Evolutionary conservation across 2,888 invertebrate genomes (phyloP), one percentile per base, ranked within the genome.

Genomic region (Oxyscelio sp.): DNA sequence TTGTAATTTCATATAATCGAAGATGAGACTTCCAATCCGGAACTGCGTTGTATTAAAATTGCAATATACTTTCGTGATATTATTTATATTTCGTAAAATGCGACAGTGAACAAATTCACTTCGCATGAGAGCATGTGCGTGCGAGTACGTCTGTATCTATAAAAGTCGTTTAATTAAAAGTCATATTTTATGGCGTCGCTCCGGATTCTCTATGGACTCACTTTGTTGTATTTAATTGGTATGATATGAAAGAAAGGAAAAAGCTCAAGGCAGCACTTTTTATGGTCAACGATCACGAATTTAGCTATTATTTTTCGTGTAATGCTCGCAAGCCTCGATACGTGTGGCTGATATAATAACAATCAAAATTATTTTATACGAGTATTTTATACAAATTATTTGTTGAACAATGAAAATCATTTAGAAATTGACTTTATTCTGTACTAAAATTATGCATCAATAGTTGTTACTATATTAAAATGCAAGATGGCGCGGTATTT

Each of bases 151-250:
- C 4, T 80, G 66, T 78, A 81, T 83, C 85, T 83, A 81, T 83
- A 86, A 86, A 86, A 83, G 70, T 86, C 78, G 78, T 81, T 86
- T 83, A 83, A 86, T 86, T 86, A 86, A 86, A 86, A 86, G 81
- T 81, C 86, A 78, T 86, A 83, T 86, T 83, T 86, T 81, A 81
- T 81, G 74, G 52, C 61, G 34, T 68, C 38, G 34, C 40, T 45
- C 56, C 58, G 66, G 75, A 77, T 74, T 81, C 75, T 59, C 77
- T 38, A 58, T 38, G 17, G 70, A 77, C 68, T 75, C 63, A 77
- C 85, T 80, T 83, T 86, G 83, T 83, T 86, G 81, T 75, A 81
- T 86, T 83, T 78, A 86, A 86, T 83, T 86, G 83, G 78, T 81
- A 83, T 86, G 85, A 83, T 86, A 83, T 78, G 81, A 74, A 86